Evolutionary conservation across 2,888 invertebrate genomes (phyloP), one percentile per base, ranked within the genome.

Genomic region (Zonitis immaculata): DNA sequence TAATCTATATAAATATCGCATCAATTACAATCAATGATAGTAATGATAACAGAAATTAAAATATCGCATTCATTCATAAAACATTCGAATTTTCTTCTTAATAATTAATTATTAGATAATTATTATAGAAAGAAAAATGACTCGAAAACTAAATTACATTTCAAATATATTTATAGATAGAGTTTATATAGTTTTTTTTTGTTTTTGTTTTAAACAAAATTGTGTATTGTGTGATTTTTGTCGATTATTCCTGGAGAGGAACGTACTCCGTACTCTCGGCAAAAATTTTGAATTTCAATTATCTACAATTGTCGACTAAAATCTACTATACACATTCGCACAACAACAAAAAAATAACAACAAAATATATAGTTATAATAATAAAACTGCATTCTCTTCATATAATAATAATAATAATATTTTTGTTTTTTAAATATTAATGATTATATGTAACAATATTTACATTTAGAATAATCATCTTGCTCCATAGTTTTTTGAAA

Each of bases 401-500:
- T 39, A 20, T n/a, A n/a, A n/a, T n/a, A n/a, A n/a, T n/a, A n/a
- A n/a, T n/a, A n/a, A n/a, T n/a, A n/a, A n/a, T n/a, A n/a, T n/a
- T n/a, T 1, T 26, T 8, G 5, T 26, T 6, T 26, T 53, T 59
- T 66, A 59, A 62, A 64, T 65, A 65, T 64, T 67, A 65, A 39
- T 67, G 68, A 67, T 70, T 69, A 71, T 76, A 76, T 76, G 72
- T 78, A 79, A 79, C 78, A 78, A 77, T 79, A 79, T 79, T 75
- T 79, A 79, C 79, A 79, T 79, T 79, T 79, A 79, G 79, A 79
- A 78, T 78, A 76, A 78, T 76, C 69, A 73, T 73, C 66, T 70
- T 69, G 70, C 68, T 71, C 71, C 69, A 66, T 67, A 63, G 60
- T 65, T 60, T n/a, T 35, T 65, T 64, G 63, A 62, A 61, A 60